These are phyloP conservation scores for Edolisoma coerulescens DNA, from an alignment of 2,113 vertebrate species.

Conservation along the genomic window DNA sequence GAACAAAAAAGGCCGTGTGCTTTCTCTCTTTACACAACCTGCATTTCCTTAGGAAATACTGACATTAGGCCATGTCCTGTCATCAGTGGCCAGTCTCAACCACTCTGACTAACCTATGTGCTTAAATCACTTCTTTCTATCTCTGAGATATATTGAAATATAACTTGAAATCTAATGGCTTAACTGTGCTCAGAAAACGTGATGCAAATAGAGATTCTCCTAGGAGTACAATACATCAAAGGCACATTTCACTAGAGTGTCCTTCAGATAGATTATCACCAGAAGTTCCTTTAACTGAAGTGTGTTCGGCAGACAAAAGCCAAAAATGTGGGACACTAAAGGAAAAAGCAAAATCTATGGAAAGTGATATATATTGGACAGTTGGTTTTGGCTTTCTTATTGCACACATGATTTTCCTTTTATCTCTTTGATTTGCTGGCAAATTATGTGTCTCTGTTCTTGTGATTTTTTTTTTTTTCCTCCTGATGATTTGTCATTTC, in stretches of 20 bases:
- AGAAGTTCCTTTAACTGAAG: neutral
- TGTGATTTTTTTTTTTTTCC: rapidly evolving
- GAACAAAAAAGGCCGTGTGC: neutral
- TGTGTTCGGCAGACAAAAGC: neutral
- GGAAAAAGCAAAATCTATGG: neutral
- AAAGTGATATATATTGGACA: neutral
- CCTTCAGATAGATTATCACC: neutral
- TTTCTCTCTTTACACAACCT: neutral
- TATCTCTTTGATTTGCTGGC: neutral
- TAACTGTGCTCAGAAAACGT: neutral
- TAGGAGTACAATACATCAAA: neutral
- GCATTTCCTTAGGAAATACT: neutral
- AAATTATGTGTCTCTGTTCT: neutral
- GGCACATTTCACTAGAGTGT: neutral
- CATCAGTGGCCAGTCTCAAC: neutral
- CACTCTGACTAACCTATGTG: neutral
- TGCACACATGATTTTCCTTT: neutral
- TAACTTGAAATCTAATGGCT: neutral
- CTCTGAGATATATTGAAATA: neutral
- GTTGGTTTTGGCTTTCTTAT: neutral
- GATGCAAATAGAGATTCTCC: neutral
- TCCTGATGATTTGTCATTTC: neutral
- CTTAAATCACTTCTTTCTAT: neutral
- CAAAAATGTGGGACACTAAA: neutral
- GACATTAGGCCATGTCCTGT: neutral